A percentile compares a stretch with the other conserved stretches of the same genome.
phyloP scores from a whole-genome alignment of 2,888 invertebrate genomes.

The Tillus elongatus region DNA sequence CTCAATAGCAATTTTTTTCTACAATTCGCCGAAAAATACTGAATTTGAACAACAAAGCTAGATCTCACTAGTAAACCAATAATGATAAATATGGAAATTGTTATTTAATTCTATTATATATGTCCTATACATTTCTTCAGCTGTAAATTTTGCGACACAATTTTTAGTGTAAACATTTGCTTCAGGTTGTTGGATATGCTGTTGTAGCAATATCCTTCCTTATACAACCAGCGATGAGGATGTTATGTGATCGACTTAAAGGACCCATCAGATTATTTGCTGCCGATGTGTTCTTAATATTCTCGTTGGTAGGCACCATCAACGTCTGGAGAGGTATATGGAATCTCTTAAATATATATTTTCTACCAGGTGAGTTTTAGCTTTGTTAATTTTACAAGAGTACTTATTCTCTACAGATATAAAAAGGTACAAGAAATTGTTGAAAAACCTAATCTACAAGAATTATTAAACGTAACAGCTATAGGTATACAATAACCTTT shows the following conservation, averaged over 20 bases:
- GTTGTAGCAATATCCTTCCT: constrained; percentile 64
- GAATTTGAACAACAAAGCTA: too few species aligned
- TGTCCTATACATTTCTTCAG: too few species aligned
- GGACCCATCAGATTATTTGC: constrained; percentile 59
- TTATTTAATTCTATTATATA: too few species aligned
- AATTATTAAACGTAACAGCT: too few species aligned
- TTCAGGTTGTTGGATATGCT: constrained; percentile 64
- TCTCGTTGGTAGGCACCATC: constrained; percentile 72
- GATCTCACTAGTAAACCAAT: too few species aligned
- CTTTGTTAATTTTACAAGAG: constrained; percentile 2
- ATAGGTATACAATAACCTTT: too few species aligned
- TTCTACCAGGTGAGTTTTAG: constrained; percentile 56
- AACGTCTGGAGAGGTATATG: constrained; percentile 86
- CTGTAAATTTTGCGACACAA: not conserved
- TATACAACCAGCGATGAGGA: constrained; percentile 64
- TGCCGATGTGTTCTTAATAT: constrained; percentile 67
- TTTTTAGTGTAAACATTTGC: constrained; percentile 18
- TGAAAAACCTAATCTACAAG: too few species aligned
- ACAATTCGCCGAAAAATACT: too few species aligned
- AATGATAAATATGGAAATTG: too few species aligned
- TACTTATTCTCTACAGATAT: too few species aligned
- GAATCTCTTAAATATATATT: constrained; percentile 69
- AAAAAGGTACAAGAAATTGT: too few species aligned
- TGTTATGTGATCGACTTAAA: constrained; percentile 57
- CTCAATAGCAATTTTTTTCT: too few species aligned